Base-by-base conservation (phyloP, 2,888 invertebrate species). In the Ormyrus rosae region DNA sequence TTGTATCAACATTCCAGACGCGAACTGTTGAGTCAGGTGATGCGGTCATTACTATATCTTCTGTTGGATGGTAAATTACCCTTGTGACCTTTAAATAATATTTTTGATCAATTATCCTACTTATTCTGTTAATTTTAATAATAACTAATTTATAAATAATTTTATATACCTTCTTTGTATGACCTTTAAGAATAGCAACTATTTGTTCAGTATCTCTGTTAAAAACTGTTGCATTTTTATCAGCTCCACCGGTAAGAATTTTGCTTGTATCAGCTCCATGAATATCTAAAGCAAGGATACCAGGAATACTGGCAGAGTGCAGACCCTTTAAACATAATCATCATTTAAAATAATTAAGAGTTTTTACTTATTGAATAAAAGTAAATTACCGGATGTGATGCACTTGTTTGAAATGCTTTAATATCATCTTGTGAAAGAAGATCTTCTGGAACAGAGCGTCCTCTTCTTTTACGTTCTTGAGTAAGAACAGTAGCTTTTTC, bases 131-230 rank as follows among this genome's bases (percentile, higher is more conserved):
- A 34, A 34, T 34, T 34, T 34, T 34, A 34, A 34, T 34, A 34
- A 34, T 34, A 34, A 34, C 3, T 34, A 34, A 34, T 34, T 34
- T 34, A 34, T 34, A 34, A 34, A 34, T 34, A 8, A 19, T 60
- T 60, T 73, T 9, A 61, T 10, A 92, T 84, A 89, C 90, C 92
- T 98, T 99, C 92, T 99, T 99, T 1, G 95, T 95, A 88, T 98
- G 98, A 0, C 99, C 97, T 91, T 98, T 98, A 60, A 98, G 93
- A 84, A 97, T 96, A 73, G 97, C 95, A 71, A 97, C 95, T 63
- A 98, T 96, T 92, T 99, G 98, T 91, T 99, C 99, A 0, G 97
- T 98, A 89, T 98, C 98, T 92, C 98, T 98, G 92, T 99, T 98
- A 92, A 99, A 99, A 55, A 99, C 97, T 0, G 98, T 98, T 0